These are phyloP conservation scores for Novumbra hubbsi DNA, from an alignment of 2,797 vertebrate genomes.

Conservation along the genomic window DNA sequence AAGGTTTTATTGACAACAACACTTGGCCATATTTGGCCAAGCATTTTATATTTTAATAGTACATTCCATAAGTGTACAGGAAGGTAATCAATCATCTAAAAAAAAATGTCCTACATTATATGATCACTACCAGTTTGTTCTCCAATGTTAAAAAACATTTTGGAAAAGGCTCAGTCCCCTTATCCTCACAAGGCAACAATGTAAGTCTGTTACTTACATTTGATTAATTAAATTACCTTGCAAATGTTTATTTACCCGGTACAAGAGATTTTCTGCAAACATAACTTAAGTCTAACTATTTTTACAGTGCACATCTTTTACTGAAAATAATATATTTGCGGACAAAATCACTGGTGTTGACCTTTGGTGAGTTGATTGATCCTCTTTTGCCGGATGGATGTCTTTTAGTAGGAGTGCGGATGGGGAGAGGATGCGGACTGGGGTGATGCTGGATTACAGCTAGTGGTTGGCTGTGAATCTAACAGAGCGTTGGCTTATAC, in stretches of 20 bases:
- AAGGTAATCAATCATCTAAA: too few species aligned
- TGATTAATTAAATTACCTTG: too few species aligned
- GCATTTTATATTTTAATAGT: too few species aligned
- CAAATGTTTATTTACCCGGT: not conserved
- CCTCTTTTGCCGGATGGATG: not conserved
- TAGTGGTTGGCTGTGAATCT: not conserved
- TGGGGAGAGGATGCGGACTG: not conserved
- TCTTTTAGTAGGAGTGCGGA: not conserved
- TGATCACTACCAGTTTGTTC: too few species aligned
- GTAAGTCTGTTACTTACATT: too few species aligned
- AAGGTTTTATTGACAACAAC: too few species aligned
- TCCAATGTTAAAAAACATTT: too few species aligned
- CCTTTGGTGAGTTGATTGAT: not conserved
- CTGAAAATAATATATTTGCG: not conserved
- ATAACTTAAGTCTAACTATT: not conserved
- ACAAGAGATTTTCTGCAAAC: not conserved
- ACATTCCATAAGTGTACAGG: too few species aligned
- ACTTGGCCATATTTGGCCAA: too few species aligned
- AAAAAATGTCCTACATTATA: too few species aligned
- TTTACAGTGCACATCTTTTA: not conserved
- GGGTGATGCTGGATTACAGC: not conserved
- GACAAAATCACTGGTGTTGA: not conserved
- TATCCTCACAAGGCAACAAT: too few species aligned
- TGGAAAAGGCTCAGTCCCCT: too few species aligned
- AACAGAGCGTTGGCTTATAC: not conserved